These are phyloP conservation scores for Montipora sp. DNA, from an alignment of 64 coral and sea anemone species.

Conservation along the genomic window DNA sequence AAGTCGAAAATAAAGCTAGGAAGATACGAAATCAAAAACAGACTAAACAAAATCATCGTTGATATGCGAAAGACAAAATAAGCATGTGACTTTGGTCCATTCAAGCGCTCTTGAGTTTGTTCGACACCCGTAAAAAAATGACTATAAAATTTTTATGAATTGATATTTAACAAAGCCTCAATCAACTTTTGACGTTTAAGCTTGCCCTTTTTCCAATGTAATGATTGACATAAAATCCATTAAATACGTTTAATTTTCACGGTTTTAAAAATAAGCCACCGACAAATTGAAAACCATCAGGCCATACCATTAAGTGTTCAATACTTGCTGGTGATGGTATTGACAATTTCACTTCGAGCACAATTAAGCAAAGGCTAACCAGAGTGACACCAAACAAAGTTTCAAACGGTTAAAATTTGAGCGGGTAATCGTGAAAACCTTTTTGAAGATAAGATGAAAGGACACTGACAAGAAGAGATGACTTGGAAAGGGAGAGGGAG, in stretches of 20 bases:
- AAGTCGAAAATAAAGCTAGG: neutral
- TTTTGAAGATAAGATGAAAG: too few relatives aligned
- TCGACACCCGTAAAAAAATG: neutral
- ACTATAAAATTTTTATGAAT: constrained; percentile 18
- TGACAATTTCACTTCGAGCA: neutral
- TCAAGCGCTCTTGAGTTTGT: neutral
- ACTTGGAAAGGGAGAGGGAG: too few relatives aligned
- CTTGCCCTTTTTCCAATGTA: neutral
- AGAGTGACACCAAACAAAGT: neutral
- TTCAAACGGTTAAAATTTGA: neutral
- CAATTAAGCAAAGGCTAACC: neutral
- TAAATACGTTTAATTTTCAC: too few relatives aligned
- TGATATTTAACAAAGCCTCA: neutral
- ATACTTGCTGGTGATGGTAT: neutral
- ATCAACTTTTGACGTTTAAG: neutral
- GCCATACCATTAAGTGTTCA: neutral
- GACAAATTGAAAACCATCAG: neutral
- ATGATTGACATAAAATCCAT: too few relatives aligned
- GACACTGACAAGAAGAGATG: too few relatives aligned
- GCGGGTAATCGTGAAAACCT: too few relatives aligned
- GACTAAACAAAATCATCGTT: constrained; percentile 40
- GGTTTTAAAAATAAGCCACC: neutral
- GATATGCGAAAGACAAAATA: neutral
- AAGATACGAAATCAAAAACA: neutral
- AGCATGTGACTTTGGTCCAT: neutral